phyloP scores from a whole-genome alignment of 2,797 vertebrate species.

The Periophthalmus magnuspinnatus region DNA sequence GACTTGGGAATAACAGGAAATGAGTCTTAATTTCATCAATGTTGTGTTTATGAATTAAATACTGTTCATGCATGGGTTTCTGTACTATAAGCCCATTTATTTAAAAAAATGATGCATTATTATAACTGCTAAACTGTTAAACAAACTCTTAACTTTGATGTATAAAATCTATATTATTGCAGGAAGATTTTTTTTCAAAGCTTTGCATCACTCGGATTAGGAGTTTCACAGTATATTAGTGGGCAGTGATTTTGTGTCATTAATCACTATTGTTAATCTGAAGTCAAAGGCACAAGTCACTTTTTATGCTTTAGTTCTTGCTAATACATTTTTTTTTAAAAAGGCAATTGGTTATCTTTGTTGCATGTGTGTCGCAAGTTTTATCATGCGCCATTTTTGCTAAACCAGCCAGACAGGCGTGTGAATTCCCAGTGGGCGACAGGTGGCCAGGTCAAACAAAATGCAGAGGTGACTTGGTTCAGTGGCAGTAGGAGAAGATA shows the following conservation, averaged over 20 bases:
- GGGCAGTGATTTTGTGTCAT: not conserved
- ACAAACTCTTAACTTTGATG: not conserved
- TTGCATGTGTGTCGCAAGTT: not conserved
- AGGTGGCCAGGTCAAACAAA: no score
- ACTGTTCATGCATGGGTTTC: not conserved
- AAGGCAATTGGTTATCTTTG: not conserved
- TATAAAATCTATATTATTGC: not conserved
- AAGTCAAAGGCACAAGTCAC: no score
- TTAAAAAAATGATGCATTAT: not conserved
- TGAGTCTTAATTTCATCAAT: not conserved
- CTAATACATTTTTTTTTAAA: not conserved
- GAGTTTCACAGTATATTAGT: not conserved
- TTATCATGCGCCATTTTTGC: not conserved
- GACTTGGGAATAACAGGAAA: constrained; percentile 5
- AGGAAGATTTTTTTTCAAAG: not conserved
- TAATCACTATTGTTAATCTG: not conserved
- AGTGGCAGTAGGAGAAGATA: not conserved
- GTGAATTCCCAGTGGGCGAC: no score
- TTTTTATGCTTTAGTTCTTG: not conserved
- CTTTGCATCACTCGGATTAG: not conserved
- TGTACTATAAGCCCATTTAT: not conserved
- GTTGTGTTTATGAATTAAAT: constrained; percentile 6
- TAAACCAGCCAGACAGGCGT: not conserved
- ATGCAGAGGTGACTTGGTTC: no score
- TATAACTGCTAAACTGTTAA: not conserved